These are phyloP conservation scores for Danio kyathit DNA, from an alignment of 2,797 vertebrate genomes.

Conservation along the genomic window DNA sequence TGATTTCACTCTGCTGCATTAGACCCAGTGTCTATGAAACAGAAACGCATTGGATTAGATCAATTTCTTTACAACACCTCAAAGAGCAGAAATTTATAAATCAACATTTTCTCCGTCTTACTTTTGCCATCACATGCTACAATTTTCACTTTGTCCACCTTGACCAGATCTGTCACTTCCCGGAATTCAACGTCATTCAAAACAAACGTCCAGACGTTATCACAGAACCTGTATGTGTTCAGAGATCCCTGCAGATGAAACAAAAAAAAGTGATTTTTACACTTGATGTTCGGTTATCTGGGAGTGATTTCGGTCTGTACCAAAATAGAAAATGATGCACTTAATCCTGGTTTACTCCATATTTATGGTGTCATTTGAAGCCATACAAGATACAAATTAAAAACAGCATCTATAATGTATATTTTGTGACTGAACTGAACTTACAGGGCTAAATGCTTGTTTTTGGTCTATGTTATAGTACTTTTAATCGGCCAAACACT, in stretches of 20 bases:
- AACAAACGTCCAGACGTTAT: conserved; percentile 99
- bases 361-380: too few relatives aligned
- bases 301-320: too few relatives aligned
- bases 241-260: conserved; percentile 88
- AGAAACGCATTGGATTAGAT: background rate
- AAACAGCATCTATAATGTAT: too few relatives aligned
- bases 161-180: conserved; percentile 97
- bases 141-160: conserved; percentile 99
- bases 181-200: conserved; percentile 98
- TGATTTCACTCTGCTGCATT: conserved; percentile 83
- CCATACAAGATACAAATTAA: too few relatives aligned
- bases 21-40: conserved; percentile 86
- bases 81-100: background rate
- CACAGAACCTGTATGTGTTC: conserved; percentile 98
- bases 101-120: conserved; percentile 66
- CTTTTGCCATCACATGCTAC: conserved; percentile 99
- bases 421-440: too few relatives aligned
- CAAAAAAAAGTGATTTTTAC: background rate
- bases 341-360: too few relatives aligned
- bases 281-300: too few relatives aligned
- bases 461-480: too few relatives aligned
- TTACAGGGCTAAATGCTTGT: too few relatives aligned
- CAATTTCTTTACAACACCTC: background rate
- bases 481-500: too few relatives aligned
- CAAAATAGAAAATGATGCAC: too few relatives aligned